These are phyloP conservation scores for Coenonympha arcania DNA, from an alignment of 2,888 invertebrate genomes.

Conservation along the genomic window DNA sequence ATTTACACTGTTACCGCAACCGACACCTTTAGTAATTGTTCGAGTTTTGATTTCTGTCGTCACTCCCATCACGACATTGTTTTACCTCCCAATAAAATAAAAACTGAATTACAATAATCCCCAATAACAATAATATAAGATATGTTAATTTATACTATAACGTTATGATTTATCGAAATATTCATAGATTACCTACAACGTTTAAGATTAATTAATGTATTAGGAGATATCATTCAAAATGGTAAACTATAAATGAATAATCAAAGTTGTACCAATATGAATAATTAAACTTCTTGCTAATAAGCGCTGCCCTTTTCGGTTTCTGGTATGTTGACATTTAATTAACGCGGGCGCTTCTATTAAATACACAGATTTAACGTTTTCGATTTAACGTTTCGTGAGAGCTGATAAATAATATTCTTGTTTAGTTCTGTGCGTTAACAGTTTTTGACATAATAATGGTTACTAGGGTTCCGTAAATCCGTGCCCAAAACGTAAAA, in stretches of 20 bases:
- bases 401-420: conserved; percentile 1
- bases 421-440: background rate
- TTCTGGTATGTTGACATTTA: conserved; percentile 61
- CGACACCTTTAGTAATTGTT: too few species aligned
- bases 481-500: too few species aligned
- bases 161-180: background rate
- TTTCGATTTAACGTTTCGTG: conserved; percentile 41
- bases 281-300: conserved; percentile 18
- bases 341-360: conserved; percentile 40
- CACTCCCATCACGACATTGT: too few species aligned
- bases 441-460: background rate
- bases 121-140: too few species aligned
- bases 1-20: too few species aligned
- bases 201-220: conserved; percentile 28
- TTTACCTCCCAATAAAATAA: too few species aligned
- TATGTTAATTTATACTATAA: too few species aligned
- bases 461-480: too few species aligned
- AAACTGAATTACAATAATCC: too few species aligned
- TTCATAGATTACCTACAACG: background rate
- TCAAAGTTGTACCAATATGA: conserved; percentile 7
- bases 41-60: too few species aligned
- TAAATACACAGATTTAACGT: conserved; percentile 39
- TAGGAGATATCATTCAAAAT: conserved; percentile 35
- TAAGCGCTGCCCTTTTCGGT: conserved; percentile 49
- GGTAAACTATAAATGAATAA: conserved; percentile 28